Base-by-base conservation (phyloP, 2,797 vertebrate species). In the Crotalus adamanteus region DNA sequence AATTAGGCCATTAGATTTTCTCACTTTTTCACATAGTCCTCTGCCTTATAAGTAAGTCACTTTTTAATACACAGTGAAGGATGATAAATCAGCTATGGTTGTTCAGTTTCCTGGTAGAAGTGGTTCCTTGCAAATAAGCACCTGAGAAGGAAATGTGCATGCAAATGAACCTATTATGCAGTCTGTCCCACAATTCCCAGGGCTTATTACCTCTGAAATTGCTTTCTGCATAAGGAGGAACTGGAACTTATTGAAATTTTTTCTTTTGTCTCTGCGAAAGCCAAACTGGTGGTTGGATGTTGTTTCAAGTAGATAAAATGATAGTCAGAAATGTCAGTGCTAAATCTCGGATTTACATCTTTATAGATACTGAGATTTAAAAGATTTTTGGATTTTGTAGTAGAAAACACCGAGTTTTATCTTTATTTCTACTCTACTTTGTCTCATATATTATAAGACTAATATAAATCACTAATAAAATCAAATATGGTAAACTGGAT, bases 131-230 rank as follows among this genome's bases (percentile, higher is more conserved):
- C 93, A 97, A 96, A 96, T 94, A 96, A 96, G 92, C 95, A 96
- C 92, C 93, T 91, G 88, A 89, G 91, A 83, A 94, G 91, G 1
- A 61, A 93, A 96, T 95, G 94, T 78, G 87, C 89, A 96, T 96
- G 89, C 92, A 96, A 96, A 96, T 96, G 92, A 96, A 89, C 57
- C 85, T 91, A 42, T 69, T 94, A 89, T 94, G 89, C 91, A 93
- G 94, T 94, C 95, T 95, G 78, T 59, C 94, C 94, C 89, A 53
- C 88, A 92, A 90, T 94, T 94, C 95, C 95, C 95, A 96, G 94
- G 91, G 88, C 94, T 96, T 95, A 96, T 97, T 96, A 95, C 92
- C 73, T 96, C 94, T 95, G 92, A 95, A 96, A 97, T 91, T 95
- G 95, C 87, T 94, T 37, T 92, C 95, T 91, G 87, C 1, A 0